Percentiles rank a stretch among this genome's conserved stretches.
phyloP scores from a whole-genome alignment of 1,140 invertebrate species.

The Pseudomyrmex dendroicus region DNA sequence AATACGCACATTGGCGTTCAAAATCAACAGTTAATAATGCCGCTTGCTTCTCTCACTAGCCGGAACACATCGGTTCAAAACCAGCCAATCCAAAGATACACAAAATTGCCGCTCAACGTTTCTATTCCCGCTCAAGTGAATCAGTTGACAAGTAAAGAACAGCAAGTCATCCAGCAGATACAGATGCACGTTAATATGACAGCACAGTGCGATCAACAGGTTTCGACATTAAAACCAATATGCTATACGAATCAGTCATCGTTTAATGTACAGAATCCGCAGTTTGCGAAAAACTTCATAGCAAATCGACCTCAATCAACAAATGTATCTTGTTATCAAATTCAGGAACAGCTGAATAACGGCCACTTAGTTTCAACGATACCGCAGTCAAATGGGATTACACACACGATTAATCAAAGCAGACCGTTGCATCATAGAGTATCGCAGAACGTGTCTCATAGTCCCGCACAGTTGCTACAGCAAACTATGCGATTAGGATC shows the following conservation, averaged over 20 bases:
- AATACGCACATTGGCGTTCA: constrained; percentile 41
- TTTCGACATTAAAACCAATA: constrained; percentile 31
- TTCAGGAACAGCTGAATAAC: constrained; percentile 64
- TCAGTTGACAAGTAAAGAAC: constrained; percentile 56
- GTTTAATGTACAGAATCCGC: constrained; percentile 78
- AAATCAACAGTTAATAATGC: constrained; percentile 66
- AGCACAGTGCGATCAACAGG: constrained; percentile 39
- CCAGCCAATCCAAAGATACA: constrained; percentile 41
- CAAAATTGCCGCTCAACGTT: constrained; percentile 55
- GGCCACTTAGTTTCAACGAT: constrained; percentile 23
- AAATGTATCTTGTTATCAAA: constrained; percentile 65
- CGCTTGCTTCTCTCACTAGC: constrained; percentile 37
- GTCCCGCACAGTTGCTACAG: constrained; percentile 59
- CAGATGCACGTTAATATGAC: constrained; percentile 9
- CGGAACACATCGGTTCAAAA: constrained; percentile 56
- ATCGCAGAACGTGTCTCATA: constrained; percentile 60
- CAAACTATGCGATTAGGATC: constrained; percentile 64
- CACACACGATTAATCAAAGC: constrained; percentile 61
- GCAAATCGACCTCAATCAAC: constrained; percentile 62
- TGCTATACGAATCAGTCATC: constrained; percentile 72
- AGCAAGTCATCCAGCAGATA: constrained; percentile 41
- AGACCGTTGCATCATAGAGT: constrained; percentile 70
- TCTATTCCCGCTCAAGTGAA: constrained; percentile 44
- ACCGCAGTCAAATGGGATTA: constrained; percentile 61
- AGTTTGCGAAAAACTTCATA: constrained; percentile 78